These are phyloP conservation scores for Chionodraco myersi DNA, from an alignment of 2,113 vertebrate genomes.

Conservation along the genomic window DNA sequence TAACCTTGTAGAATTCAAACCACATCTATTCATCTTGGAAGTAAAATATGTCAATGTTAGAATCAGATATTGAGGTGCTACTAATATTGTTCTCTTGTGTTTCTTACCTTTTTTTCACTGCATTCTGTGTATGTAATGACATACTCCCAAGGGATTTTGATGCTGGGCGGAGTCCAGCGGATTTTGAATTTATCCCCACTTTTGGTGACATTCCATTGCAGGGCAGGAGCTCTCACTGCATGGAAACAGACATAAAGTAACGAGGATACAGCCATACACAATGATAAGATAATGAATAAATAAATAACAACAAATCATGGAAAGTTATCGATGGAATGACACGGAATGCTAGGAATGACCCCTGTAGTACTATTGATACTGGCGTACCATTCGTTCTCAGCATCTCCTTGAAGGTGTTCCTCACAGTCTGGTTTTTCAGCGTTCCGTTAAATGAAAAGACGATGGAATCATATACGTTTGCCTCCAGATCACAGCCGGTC, in stretches of 20 bases:
- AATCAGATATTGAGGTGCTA: neutral
- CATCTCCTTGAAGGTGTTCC: neutral
- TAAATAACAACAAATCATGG: too few relatives aligned
- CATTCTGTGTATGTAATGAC: slow-evolving; percentile 48
- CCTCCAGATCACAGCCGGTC: slow-evolving; percentile 64
- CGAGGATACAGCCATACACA: neutral
- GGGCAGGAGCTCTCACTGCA: slow-evolving; percentile 46
- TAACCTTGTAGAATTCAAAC: too few relatives aligned
- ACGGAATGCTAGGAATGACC: neutral
- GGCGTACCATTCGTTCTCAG: accelerated
- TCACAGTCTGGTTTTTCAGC: neutral
- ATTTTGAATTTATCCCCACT: slow-evolving; percentile 8
- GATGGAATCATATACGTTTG: accelerated
- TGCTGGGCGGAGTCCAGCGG: slow-evolving; percentile 30
- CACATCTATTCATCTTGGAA: neutral
- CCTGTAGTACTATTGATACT: neutral
- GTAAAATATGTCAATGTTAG: neutral
- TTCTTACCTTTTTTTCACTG: neutral
- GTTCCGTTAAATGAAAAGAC: slow-evolving; percentile 62
- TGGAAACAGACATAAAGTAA: neutral
- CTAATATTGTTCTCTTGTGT: neutral
- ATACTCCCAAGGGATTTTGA: accelerated
- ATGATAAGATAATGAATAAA: neutral
- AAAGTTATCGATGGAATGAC: too few relatives aligned
- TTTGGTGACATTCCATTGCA: slow-evolving; percentile 19